Conservation (phyloP, 2,113 vertebrate species). For the Bubalus kerabau region DNA sequence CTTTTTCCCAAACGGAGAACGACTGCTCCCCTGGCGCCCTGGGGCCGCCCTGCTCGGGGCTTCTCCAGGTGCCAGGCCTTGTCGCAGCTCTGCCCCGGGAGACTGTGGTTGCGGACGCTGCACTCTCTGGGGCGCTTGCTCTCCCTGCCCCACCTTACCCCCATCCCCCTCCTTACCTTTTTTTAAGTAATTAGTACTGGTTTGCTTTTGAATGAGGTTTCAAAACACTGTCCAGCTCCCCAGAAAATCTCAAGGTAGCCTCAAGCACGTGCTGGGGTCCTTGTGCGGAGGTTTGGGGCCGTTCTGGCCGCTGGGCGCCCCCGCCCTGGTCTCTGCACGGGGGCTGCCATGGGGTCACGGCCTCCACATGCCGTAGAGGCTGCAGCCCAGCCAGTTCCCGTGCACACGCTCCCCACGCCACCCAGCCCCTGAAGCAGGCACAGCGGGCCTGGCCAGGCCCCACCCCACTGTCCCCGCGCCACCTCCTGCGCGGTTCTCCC, state of each 20-base stretch:
- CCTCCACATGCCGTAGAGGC: fast-evolving
- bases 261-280: fast-evolving
- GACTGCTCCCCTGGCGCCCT: fast-evolving
- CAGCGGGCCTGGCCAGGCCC: neutral
- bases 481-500: fast-evolving
- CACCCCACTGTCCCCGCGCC: fast-evolving
- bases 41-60: no score
- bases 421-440: neutral
- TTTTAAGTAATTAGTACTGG: neutral
- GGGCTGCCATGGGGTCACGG: fast-evolving
- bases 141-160: neutral
- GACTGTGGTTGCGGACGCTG: fast-evolving
- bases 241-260: neutral
- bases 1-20: neutral
- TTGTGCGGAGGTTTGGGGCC: neutral
- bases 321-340: fast-evolving
- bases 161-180: neutral
- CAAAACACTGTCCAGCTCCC: neutral
- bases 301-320: neutral
- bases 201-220: neutral
- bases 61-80: neutral
- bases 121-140: neutral
- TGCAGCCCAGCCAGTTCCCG: neutral
- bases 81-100: fast-evolving
- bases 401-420: fast-evolving